Conservation (phyloP, 2,888 invertebrate species). For the Idaea dimidiata region DNA sequence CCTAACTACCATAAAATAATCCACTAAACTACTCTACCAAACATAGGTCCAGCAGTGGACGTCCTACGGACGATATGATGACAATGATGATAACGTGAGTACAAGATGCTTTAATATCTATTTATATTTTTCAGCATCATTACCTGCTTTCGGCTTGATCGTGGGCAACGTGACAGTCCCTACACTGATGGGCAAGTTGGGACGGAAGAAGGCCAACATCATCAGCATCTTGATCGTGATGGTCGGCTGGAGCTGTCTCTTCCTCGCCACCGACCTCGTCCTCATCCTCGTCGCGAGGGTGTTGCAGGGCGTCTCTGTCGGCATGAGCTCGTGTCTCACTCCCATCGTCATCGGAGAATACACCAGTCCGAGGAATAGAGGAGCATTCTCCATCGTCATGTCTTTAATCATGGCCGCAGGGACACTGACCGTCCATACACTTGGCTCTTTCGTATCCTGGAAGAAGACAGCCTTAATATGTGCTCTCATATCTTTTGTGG, state of each 20-base stretch:
- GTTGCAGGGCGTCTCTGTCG: conserved; percentile 65
- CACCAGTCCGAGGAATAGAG: conserved; percentile 78
- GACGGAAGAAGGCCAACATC: conserved; percentile 71
- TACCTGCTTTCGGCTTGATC: conserved; percentile 46
- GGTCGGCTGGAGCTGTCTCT: conserved; percentile 75
- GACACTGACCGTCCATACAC: conserved; percentile 77
- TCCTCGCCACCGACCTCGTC: conserved; percentile 46
- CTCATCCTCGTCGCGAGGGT: conserved; percentile 47
- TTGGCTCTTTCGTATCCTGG: conserved; percentile 81
- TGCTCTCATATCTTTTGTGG: conserved; percentile 58
- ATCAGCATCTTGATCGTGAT: conserved; percentile 63
- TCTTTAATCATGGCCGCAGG: conserved; percentile 79
- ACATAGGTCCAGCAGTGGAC: too few species aligned
- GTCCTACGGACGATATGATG: too few species aligned
- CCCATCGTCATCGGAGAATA: conserved; percentile 77
- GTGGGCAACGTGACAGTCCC: conserved; percentile 47
- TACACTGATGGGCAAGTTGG: conserved; percentile 70
- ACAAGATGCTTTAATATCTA: neutral
- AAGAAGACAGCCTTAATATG: conserved; percentile 70
- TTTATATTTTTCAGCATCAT: conserved; percentile 44
- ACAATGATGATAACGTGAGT: too few species aligned
- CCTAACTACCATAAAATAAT: too few species aligned
- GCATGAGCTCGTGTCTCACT: conserved; percentile 64
- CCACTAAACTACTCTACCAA: too few species aligned
- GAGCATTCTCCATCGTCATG: conserved; percentile 77